These are phyloP conservation scores for Synanthedon formicaeformis DNA, from an alignment of 2,888 invertebrate genomes.

Conservation along the genomic window DNA sequence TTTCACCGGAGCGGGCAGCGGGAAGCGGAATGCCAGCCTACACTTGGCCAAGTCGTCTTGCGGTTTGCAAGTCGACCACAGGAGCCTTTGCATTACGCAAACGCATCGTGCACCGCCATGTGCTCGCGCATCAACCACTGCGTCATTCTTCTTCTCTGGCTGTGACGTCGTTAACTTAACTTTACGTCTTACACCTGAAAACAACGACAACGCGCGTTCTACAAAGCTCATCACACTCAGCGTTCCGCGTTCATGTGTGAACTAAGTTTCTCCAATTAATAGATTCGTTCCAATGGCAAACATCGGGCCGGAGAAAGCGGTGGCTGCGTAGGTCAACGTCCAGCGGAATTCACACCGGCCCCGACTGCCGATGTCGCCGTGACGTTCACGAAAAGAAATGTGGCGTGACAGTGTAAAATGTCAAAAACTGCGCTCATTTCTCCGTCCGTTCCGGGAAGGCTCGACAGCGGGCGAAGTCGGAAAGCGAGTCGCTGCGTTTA, in stretches of 20 bases:
- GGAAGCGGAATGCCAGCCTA: conserved; percentile 42
- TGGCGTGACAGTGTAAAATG: conserved; percentile 64
- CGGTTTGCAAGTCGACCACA: neutral
- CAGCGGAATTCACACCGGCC: conserved; percentile 59
- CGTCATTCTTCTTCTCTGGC: too few relatives aligned
- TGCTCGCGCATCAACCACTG: neutral
- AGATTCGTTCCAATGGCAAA: conserved; percentile 71
- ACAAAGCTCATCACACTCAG: conserved; percentile 21
- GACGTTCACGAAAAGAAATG: conserved; percentile 60
- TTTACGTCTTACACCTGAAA: too few relatives aligned
- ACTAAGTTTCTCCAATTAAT: conserved; percentile 70
- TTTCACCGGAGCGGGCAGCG: conserved; percentile 56
- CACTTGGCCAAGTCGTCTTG: conserved; percentile 31
- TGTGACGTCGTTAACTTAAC: neutral
- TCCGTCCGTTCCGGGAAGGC: conserved; percentile 42
- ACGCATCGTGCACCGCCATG: conserved; percentile 2
- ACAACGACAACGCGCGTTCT: neutral
- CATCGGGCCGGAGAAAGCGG: conserved; percentile 64
- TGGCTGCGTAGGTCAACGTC: conserved; percentile 58
- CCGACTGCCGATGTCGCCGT: conserved; percentile 39
- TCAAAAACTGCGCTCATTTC: conserved; percentile 51
- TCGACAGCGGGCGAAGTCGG: conserved; percentile 11
- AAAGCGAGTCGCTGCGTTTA: conserved; percentile 10
- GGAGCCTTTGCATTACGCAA: conserved; percentile 8
- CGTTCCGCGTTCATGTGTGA: conserved; percentile 69